phyloP scores from a whole-genome alignment of 2,888 invertebrate genomes.

The Exocentrus adspersus region DNA sequence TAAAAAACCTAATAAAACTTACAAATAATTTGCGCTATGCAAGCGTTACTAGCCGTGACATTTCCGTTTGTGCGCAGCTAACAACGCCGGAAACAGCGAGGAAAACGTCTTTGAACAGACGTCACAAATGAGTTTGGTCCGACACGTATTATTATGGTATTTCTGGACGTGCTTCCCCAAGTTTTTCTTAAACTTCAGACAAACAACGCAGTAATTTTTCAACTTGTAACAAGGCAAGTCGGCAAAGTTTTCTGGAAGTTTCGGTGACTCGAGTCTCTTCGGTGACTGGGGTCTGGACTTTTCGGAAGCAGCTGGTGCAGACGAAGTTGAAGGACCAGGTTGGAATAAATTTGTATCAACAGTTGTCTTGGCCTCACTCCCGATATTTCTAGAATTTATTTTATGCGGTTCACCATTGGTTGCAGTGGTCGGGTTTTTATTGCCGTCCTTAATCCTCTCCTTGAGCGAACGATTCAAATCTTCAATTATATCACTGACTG shows the following conservation, averaged over 20 bases:
- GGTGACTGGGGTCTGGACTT: too few species aligned
- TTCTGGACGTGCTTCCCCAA: background rate
- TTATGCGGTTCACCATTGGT: too few species aligned
- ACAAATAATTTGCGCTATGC: too few species aligned
- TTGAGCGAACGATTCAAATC: too few species aligned
- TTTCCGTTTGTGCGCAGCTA: background rate
- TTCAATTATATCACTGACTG: too few species aligned
- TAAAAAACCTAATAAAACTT: too few species aligned
- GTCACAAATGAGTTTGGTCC: background rate
- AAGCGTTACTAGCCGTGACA: background rate
- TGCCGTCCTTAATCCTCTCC: background rate
- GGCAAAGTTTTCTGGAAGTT: background rate
- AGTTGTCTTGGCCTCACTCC: too few species aligned
- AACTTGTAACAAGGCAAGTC: background rate
- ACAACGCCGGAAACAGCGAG: background rate
- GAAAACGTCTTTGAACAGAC: background rate
- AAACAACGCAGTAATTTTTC: background rate
- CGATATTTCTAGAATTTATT: too few species aligned
- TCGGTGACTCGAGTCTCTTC: background rate
- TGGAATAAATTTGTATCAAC: too few species aligned
- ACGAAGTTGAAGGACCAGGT: too few species aligned
- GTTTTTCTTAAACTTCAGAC: background rate
- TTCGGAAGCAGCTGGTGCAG: too few species aligned
- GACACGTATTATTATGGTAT: background rate
- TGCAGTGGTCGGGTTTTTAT: background rate